These are phyloP conservation scores for Baryphthengus martii DNA, from an alignment of 2,113 vertebrate genomes.

Conservation along the genomic window DNA sequence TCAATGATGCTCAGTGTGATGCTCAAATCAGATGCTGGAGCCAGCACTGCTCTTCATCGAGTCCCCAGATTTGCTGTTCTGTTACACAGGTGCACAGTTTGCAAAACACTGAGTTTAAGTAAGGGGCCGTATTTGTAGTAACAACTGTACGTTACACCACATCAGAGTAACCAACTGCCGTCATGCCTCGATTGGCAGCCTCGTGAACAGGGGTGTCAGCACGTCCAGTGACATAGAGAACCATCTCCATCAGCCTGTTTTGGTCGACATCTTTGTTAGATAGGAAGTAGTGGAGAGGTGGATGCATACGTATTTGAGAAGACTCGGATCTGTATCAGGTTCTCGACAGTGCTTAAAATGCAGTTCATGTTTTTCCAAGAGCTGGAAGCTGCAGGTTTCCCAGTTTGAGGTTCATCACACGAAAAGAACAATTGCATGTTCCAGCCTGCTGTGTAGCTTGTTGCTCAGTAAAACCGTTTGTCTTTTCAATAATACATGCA, in stretches of 20 bases:
- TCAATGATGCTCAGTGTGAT: not conserved
- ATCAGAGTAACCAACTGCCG: not conserved
- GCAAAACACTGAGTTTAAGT: not conserved
- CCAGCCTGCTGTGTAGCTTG: not conserved
- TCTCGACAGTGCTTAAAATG: not conserved
- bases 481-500: not conserved
- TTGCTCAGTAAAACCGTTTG: not conserved
- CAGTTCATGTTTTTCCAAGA: not conserved
- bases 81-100: not conserved
- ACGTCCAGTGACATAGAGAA: not conserved
- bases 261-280: not conserved
- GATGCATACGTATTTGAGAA: not conserved
- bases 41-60: not conserved
- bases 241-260: not conserved
- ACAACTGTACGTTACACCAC: not conserved
- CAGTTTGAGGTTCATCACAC: not conserved
- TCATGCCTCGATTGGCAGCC: not conserved
- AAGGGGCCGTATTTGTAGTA: not conserved
- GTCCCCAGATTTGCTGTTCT: not conserved
- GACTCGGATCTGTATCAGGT: not conserved
- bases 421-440: not conserved
- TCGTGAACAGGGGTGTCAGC: accelerated
- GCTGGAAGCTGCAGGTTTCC: not conserved
- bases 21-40: not conserved
- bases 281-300: not conserved